Base-by-base conservation (phyloP, 2,113 vertebrate genomes). In the Aphyosemion australe region DNA sequence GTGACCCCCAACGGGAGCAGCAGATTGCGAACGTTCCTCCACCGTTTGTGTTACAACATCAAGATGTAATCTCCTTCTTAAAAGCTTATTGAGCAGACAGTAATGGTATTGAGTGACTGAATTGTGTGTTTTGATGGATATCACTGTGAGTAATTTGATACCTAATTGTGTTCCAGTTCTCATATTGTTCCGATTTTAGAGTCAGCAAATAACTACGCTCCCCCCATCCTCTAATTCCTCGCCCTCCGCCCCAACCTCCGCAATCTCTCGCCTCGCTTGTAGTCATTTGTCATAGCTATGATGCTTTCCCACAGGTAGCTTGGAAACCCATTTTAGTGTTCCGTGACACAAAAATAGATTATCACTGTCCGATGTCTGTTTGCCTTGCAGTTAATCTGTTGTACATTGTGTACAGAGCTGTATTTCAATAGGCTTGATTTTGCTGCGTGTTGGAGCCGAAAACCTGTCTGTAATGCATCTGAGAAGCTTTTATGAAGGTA, bases 101-200 rank as follows among this genome's bases (percentile, higher is more conserved):
- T 86, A 91, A 91, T 84, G 79, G 85, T 79, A 79, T 75, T 85
- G 83, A 88, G 85, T 85, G 89, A 88, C 79, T 85, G 85, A 59
- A 85, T 84, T 79, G 78, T 84, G 71, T 87, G 84, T 82, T 89
- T 87, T 90, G 90, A 91, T 91, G 87, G 90, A 90, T 90, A 87
- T 88, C 84, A 2, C 79, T 52, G 72, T 72, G 76, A 90, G 90
- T 87, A 85, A 89, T 87, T 78, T 82, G 85, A 88, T 73, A 78
- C 78, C 71, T 85, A 88, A 89, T 87, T 85, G 84, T 81, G 78
- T 87, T 90, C 75, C 80, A 85, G 71, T 74, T 72, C 76, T 80
- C 76, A 84, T 85, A 88, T 87, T 87, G 83, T 87, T 79, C 70
- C 4, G 67, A 83, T 84, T 84, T 88, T 74, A 74, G 74, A 73